A percentile compares a stretch with the other conserved stretches of the same genome.
Conservation (phyloP, 2,797 vertebrate species). For the Trachops cirrhosus region DNA sequence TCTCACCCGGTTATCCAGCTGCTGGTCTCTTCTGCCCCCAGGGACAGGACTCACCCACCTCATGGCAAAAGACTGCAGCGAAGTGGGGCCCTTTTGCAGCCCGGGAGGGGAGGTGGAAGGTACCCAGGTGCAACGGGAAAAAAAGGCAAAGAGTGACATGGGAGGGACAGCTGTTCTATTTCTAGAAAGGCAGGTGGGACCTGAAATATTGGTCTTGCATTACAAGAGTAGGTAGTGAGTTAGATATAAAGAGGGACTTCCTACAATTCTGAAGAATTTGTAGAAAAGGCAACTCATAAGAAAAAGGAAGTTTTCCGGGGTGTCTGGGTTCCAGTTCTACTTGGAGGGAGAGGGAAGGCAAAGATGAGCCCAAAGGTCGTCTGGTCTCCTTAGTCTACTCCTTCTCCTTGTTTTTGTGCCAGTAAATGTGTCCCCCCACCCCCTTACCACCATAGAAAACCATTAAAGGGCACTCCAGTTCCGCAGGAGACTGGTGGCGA, state of each 20-base stretch:
- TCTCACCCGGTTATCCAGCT: not conserved
- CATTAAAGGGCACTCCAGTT: too few relatives aligned
- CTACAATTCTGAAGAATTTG: not conserved
- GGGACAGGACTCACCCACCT: not conserved
- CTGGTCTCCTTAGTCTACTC: not conserved
- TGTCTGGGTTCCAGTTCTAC: not conserved
- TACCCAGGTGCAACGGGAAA: not conserved
- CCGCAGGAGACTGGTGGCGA: not conserved
- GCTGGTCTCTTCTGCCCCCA: not conserved
- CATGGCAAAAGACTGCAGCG: not conserved
- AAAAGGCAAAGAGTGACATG: not conserved
- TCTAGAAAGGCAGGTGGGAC: not conserved
- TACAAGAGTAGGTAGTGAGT: not conserved
- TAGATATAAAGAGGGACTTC: not conserved
- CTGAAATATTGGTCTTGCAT: not conserved
- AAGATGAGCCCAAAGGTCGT: not conserved
- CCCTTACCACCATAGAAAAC: not conserved
- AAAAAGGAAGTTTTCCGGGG: not conserved
- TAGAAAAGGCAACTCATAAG: not conserved
- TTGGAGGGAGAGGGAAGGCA: not conserved
- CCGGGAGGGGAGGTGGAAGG: not conserved
- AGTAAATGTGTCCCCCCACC: fast-evolving
- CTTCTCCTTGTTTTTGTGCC: not conserved
- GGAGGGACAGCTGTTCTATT: not conserved
- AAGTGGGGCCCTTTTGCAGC: not conserved